phyloP scores from a whole-genome alignment of 2,113 vertebrate genomes.

The Vulpes vulpes region DNA sequence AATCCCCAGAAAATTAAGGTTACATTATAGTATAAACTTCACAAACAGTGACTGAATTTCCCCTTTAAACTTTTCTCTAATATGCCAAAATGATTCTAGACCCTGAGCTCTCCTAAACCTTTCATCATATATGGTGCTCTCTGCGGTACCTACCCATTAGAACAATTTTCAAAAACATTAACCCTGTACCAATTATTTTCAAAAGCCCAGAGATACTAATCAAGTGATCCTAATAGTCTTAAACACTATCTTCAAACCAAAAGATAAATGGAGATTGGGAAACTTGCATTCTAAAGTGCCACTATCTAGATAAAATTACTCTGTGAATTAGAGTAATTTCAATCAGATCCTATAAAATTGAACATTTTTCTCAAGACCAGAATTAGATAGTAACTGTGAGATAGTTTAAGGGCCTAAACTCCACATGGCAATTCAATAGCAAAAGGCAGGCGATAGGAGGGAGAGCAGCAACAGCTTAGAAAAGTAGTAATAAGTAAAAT shows the following conservation, averaged over 20 bases:
- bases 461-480: constrained; percentile 44
- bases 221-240: constrained; percentile 77
- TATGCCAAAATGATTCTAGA: constrained; percentile 65
- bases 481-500: constrained; percentile 46
- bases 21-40: constrained; percentile 52
- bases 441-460: constrained; percentile 23
- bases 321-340: constrained; percentile 80
- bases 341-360: constrained; percentile 78
- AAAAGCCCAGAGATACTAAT: constrained; percentile 79
- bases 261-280: constrained; percentile 76
- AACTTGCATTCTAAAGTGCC: constrained; percentile 75
- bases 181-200: constrained; percentile 79
- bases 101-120: constrained; percentile 63
- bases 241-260: constrained; percentile 72
- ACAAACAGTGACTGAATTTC: constrained; percentile 42
- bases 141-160: constrained; percentile 75
- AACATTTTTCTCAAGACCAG: constrained; percentile 76
- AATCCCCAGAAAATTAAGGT: constrained; percentile 61
- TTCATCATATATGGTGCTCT: constrained; percentile 71
- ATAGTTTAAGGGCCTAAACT: constrained; percentile 67
- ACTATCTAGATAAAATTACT: constrained; percentile 80
- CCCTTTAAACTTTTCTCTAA: constrained; percentile 64
- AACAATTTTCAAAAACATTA: constrained; percentile 80
- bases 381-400: constrained; percentile 70
- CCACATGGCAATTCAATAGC: constrained; percentile 31